Evolutionary conservation across 2,888 invertebrate genomes (phyloP), one percentile per base, ranked within the genome.

Genomic region (Heliothis peltigera): DNA sequence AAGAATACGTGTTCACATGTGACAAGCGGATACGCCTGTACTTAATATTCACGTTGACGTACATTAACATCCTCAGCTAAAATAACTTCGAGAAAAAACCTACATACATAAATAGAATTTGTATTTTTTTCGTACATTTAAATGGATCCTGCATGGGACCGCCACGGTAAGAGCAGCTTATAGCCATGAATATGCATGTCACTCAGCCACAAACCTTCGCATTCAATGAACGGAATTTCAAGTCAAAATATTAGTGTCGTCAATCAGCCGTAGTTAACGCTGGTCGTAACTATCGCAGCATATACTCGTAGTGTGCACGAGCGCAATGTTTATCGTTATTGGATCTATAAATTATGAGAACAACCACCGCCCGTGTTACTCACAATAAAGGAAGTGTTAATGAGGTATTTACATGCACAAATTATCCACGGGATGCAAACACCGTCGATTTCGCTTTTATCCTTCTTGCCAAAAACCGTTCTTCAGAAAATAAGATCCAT

Each of bases 281-380:
- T 21, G 62, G 35, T 70, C 48, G 48, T 70, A 35, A 61, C 47
- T 68, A 32, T 25, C 18, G 70, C 19, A 22, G 63, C 44, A 51
- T 28, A 70, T n/a, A n/a, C n/a, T n/a, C n/a, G 62, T 28, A 39
- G n/a, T 63, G 28, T 17, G 15, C 62, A 22, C 25, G 21, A 63
- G 39, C 44, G 28, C 18, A 46, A 25, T 70, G 63, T 46, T 63
- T 21, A 19, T 25, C 18, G 6, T 19, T 39, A 39, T 39, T 39
- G 39, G 39, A 22, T 18, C 69, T 42, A 35, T 64, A 69, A 64
- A 69, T 60, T 39, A 59, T 4, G 39, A 18, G 12, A 42, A 17
- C 7, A 17, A 17, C 2, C 42, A 15, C 15, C 15, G 15, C n/a
- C 6, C 6, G 8, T 17, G n/a, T 15, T 39, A 39, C 32, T 12